phyloP scores from a whole-genome alignment of 2,888 invertebrate species.

The Falcaria lacertinaria region DNA sequence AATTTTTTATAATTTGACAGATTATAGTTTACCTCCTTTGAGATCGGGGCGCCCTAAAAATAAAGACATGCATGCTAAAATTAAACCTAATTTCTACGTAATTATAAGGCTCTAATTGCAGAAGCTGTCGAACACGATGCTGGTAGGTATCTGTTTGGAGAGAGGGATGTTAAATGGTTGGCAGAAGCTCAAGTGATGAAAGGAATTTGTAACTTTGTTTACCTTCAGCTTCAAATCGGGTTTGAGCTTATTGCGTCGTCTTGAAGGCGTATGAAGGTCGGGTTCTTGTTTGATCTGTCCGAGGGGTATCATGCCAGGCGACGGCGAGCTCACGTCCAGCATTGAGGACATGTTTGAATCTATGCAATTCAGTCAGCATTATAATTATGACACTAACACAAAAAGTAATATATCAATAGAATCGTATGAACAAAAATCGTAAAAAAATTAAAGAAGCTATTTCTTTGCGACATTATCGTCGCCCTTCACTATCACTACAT shows the following conservation, averaged over 20 bases:
- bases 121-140: not conserved
- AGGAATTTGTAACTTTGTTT: slow-evolving; percentile 6
- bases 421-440: too few relatives aligned
- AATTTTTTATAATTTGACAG: not conserved
- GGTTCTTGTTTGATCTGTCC: slow-evolving; percentile 77
- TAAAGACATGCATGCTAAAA: slow-evolving; percentile 4
- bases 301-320: slow-evolving; percentile 56
- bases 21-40: slow-evolving; percentile 3
- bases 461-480: too few relatives aligned
- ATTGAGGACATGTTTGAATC: slow-evolving; percentile 46
- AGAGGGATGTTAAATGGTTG: not conserved
- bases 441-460: too few relatives aligned
- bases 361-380: not conserved
- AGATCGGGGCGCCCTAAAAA: slow-evolving; percentile 1
- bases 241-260: slow-evolving; percentile 91
- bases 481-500: too few relatives aligned
- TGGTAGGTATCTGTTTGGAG: not conserved
- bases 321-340: slow-evolving; percentile 48
- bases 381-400: too few relatives aligned
- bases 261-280: slow-evolving; percentile 81
- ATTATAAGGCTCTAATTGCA: not conserved
- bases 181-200: not conserved
- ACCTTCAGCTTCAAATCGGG: slow-evolving; percentile 90
- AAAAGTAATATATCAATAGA: too few relatives aligned
- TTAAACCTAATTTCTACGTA: not conserved